These are phyloP conservation scores for Columba livia DNA, from an alignment of 2,113 vertebrate species.

Conservation along the genomic window DNA sequence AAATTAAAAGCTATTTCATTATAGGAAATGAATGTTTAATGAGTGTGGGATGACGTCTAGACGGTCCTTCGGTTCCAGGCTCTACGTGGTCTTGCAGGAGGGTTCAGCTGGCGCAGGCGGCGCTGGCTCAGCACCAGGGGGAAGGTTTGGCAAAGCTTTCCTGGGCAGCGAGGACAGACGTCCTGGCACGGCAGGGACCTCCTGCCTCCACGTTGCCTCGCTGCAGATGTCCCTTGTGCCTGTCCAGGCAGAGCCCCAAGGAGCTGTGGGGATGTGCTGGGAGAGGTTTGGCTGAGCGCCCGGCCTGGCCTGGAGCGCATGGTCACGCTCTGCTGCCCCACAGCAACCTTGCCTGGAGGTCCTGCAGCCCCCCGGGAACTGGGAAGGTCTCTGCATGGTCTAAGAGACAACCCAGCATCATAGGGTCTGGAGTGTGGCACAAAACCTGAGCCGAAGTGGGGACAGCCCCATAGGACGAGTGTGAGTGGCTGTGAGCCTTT, in stretches of 20 bases:
- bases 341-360: not conserved
- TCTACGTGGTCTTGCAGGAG: not conserved
- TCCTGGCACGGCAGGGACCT: not conserved
- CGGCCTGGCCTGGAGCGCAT: not conserved
- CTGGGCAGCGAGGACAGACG: not conserved
- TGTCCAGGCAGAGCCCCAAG: constrained; percentile 18
- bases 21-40: constrained; percentile 67
- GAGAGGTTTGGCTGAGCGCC: not conserved
- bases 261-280: not conserved
- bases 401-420: not conserved
- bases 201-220: fast-evolving
- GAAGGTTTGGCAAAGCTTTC: not conserved
- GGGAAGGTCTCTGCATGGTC: not conserved
- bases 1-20: constrained; percentile 68
- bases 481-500: not conserved
- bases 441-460: not conserved
- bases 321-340: not conserved
- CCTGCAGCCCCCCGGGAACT: not conserved
- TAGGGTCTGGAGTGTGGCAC: not conserved
- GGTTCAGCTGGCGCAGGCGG: not conserved
- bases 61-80: not conserved
- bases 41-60: constrained; percentile 51
- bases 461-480: not conserved
- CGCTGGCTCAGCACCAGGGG: fast-evolving
- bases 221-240: not conserved